Evolutionary conservation across 23 tunicate genomes (phyloP).

Genomic region (Ciona savignyi): DNA sequence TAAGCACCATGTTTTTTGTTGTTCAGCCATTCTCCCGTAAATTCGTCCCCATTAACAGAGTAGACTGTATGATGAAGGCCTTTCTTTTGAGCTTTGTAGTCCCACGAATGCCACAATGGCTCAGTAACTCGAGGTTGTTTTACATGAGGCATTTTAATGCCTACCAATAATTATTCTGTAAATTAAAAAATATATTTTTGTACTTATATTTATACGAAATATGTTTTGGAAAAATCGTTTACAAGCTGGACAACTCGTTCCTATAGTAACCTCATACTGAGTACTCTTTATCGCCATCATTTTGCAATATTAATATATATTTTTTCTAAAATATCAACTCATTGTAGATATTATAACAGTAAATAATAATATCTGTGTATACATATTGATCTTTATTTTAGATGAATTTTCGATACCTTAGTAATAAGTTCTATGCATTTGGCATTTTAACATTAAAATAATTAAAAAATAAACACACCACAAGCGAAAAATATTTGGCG

Average conservation of each 20-base stretch:
- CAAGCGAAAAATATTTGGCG: too few relatives aligned
- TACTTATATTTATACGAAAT: too few relatives aligned
- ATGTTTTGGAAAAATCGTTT: background rate
- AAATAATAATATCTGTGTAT: too few relatives aligned
- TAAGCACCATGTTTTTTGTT: slow-evolving; percentile 85
- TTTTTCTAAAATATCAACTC: too few relatives aligned
- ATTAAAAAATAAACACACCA: too few relatives aligned
- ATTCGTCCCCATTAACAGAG: slow-evolving; percentile 90
- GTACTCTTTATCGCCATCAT: background rate
- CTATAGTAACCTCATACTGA: background rate
- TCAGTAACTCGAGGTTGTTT: slow-evolving; percentile 43
- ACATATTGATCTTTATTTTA: too few relatives aligned
- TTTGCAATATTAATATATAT: too few relatives aligned
- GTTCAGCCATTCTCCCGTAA: slow-evolving; percentile 89
- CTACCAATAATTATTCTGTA: background rate
- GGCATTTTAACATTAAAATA: too few relatives aligned
- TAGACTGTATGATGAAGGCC: slow-evolving; percentile 82
- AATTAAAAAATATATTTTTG: too few relatives aligned
- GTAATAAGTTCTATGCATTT: too few relatives aligned
- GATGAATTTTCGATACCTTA: too few relatives aligned
- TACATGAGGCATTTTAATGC: slow-evolving; percentile 65
- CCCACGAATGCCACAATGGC: slow-evolving; percentile 87
- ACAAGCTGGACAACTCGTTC: background rate
- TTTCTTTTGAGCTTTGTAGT: slow-evolving; percentile 90
- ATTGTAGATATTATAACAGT: too few relatives aligned